Evolutionary conservation across 2,888 invertebrate species (phyloP).

Genomic region (Amphimallon solstitiale): DNA sequence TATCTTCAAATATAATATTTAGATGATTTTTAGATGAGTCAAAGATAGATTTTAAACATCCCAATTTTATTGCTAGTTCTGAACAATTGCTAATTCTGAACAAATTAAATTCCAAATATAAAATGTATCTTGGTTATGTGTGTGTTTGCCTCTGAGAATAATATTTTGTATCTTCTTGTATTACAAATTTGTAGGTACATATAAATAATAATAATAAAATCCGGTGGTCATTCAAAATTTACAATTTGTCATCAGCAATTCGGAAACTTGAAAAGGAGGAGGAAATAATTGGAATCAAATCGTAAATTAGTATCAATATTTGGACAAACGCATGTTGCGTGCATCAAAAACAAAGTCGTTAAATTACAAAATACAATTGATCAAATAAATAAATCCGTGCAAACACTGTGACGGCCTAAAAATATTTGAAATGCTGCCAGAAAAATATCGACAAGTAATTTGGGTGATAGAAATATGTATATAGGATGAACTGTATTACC

Average conservation of each 20-base stretch:
- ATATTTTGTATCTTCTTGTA: too few relatives aligned
- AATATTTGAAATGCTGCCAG: constrained; percentile 26
- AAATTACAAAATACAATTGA: not conserved
- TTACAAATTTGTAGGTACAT: too few relatives aligned
- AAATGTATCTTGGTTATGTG: too few relatives aligned
- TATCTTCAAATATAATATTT: too few relatives aligned
- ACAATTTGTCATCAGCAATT: not conserved
- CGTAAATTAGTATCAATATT: too few relatives aligned
- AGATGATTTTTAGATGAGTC: too few relatives aligned
- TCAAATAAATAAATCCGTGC: constrained; percentile 6
- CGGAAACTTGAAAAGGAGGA: not conserved
- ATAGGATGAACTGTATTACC: not conserved
- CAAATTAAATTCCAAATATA: too few relatives aligned
- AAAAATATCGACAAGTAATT: not conserved
- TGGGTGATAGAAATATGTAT: not conserved
- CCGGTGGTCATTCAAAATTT: not conserved
- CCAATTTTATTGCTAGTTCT: too few relatives aligned
- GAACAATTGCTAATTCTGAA: too few relatives aligned
- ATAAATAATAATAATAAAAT: too few relatives aligned
- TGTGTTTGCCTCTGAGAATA: too few relatives aligned
- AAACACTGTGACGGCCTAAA: not conserved
- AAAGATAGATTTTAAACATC: too few relatives aligned
- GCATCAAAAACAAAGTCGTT: constrained; percentile 14
- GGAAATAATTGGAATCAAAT: not conserved
- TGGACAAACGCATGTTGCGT: not conserved